These are phyloP conservation scores for Venustaconcha ellipsiformis DNA, from an alignment of 1,140 invertebrate genomes.

Conservation along the genomic window DNA sequence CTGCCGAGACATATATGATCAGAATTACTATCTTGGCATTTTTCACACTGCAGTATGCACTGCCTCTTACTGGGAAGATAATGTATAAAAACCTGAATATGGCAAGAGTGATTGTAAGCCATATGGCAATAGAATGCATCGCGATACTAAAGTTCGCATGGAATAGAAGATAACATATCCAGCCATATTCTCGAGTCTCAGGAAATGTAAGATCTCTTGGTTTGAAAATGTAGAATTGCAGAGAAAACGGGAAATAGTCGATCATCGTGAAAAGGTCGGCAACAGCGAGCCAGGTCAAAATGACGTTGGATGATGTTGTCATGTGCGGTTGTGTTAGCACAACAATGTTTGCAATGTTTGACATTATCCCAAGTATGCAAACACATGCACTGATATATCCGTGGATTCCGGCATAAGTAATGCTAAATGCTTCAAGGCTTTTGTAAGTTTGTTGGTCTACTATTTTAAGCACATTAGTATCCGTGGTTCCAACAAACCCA, in stretches of 20 bases:
- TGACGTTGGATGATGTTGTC: slow-evolving; percentile 85
- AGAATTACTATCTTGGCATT: slow-evolving; percentile 81
- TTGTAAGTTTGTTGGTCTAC: too few relatives aligned
- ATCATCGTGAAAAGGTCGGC: slow-evolving; percentile 90
- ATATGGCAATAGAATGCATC: slow-evolving; percentile 93
- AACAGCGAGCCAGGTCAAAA: slow-evolving; percentile 86
- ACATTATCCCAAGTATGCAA: slow-evolving; percentile 88
- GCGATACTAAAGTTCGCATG: slow-evolving; percentile 80
- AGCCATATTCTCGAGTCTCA: slow-evolving; percentile 44
- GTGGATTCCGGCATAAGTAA: slow-evolving; percentile 72
- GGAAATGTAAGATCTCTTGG: slow-evolving; percentile 30
- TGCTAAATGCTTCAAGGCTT: too few relatives aligned
- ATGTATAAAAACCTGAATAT: slow-evolving; percentile 95
- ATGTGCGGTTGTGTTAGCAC: slow-evolving; percentile 90
- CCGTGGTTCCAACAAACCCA: too few relatives aligned
- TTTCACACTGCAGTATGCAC: slow-evolving; percentile 79
- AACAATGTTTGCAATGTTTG: slow-evolving; percentile 90
- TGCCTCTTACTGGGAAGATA: slow-evolving; percentile 80
- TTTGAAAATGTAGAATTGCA: slow-evolving; percentile 73
- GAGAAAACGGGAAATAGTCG: slow-evolving; percentile 86
- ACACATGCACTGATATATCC: slow-evolving; percentile 80
- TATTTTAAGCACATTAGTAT: too few relatives aligned
- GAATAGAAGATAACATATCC: slow-evolving; percentile 62
- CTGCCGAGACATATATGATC: slow-evolving; percentile 79
- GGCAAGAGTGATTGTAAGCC: slow-evolving; percentile 90